Percentiles rank a stretch among this genome's conserved stretches.
Conservation (phyloP, 2,113 vertebrate species). For the Callospermophilus lateralis region DNA sequence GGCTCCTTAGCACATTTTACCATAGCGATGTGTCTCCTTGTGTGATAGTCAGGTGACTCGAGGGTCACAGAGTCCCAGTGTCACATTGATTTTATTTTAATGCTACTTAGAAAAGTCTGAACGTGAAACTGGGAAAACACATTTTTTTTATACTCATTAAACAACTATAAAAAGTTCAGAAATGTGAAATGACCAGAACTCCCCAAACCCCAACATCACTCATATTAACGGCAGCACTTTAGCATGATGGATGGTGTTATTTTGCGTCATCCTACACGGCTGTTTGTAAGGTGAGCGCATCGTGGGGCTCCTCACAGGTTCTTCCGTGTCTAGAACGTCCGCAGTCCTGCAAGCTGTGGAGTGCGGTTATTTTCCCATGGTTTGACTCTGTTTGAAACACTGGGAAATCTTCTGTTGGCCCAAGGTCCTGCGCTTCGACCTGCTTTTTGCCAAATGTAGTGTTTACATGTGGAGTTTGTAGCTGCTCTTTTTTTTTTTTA, state of each 20-base stretch:
- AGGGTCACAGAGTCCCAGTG: not conserved
- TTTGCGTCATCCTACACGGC: not conserved
- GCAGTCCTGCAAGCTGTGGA: rapidly evolving
- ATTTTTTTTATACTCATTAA: not conserved
- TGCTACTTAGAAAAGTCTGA: not conserved
- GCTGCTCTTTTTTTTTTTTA: not conserved
- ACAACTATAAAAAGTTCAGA: not conserved
- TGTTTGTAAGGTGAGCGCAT: not conserved
- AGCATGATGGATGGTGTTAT: not conserved
- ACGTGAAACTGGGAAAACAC: not conserved
- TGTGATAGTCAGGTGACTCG: not conserved
- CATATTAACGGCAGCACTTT: not conserved
- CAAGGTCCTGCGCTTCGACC: too few species aligned
- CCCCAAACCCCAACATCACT: not conserved
- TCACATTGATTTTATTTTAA: not conserved
- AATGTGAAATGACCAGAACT: not conserved
- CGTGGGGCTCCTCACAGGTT: too few species aligned
- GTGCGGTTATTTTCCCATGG: not conserved
- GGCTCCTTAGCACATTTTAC: not conserved
- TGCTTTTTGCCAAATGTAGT: not conserved
- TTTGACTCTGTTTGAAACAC: not conserved
- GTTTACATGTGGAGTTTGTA: not conserved
- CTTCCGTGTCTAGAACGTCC: not conserved
- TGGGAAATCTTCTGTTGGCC: not conserved
- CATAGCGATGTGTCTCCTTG: not conserved